phyloP scores from a whole-genome alignment of 2,113 vertebrate species.

The Phylloscopus whistleri region DNA sequence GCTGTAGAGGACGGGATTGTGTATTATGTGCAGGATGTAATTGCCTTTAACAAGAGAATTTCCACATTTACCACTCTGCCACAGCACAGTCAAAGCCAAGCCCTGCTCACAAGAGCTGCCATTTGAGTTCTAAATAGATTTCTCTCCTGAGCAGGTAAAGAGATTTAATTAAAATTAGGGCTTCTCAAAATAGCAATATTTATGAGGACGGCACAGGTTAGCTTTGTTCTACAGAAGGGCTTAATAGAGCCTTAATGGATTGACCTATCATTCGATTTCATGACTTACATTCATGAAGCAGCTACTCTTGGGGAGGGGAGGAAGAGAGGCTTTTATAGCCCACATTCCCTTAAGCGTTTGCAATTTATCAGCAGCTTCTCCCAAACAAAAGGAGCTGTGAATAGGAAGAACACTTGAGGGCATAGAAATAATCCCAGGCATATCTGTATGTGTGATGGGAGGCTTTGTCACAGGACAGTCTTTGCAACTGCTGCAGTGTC shows the following conservation, averaged over 20 bases:
- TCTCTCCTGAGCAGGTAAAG: constrained; percentile 85
- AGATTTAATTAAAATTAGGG: constrained; percentile 96
- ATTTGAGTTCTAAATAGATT: constrained; percentile 86
- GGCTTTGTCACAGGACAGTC: constrained; percentile 83
- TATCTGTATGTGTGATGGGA: constrained; percentile 73
- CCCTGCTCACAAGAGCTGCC: constrained; percentile 76
- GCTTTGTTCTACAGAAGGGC: constrained; percentile 91
- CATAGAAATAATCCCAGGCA: constrained; percentile 75
- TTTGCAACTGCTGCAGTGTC: constrained; percentile 82
- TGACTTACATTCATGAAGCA: constrained; percentile 85
- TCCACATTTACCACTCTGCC: constrained; percentile 67
- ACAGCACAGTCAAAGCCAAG: constrained; percentile 67
- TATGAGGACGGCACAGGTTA: constrained; percentile 88
- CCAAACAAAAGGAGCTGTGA: constrained; percentile 91
- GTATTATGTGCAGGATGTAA: constrained; percentile 66
- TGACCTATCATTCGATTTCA: constrained; percentile 88
- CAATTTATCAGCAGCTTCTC: constrained; percentile 89
- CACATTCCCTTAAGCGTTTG: constrained; percentile 94
- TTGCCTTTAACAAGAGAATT: constrained; percentile 73
- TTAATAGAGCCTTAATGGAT: constrained; percentile 95
- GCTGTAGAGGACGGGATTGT: constrained; percentile 58
- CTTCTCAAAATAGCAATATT: constrained; percentile 87
- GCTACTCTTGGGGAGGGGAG: constrained; percentile 79
- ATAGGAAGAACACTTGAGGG: constrained; percentile 90
- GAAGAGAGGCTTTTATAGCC: constrained; percentile 76